Base-by-base conservation (phyloP, 2,113 vertebrate genomes). In the Myotis lucifugus region DNA sequence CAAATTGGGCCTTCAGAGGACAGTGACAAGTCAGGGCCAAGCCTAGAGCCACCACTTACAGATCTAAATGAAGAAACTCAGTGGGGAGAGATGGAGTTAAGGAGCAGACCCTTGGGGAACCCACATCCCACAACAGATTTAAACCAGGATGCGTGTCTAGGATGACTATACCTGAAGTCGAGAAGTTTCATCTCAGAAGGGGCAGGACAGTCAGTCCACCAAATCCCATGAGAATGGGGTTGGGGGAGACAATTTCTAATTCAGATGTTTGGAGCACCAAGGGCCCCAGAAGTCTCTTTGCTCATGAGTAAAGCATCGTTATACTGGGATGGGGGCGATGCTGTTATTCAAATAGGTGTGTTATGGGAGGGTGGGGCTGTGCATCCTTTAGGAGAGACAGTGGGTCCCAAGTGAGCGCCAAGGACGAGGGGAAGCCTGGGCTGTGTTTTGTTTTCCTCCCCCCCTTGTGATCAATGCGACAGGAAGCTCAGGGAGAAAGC, bases 401-500 rank as follows among this genome's bases (percentile, higher is more conserved):
- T 79, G 67, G 64, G 82, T 90, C 87, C 78, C 37, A 5, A 0
- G 83, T 77, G 96, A 93, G 93, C 52, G 88, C 72, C 5, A 15
- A 56, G 88, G 88, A 90, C 85, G 27, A 95, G 90, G 92, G 94
- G 88, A 93, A 70, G 90, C 82, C 3, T 21, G 66, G 29, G 69
- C 88, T 73, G 66, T 88, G 85, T 95, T 95, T 96, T 85, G 73
- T 95, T 97, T 96, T 82, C 72, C 69, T 93, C 94, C 88, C 88
- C 86, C 93, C 93, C 88, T 73, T 15, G 3, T 74, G 92, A 88
- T 94, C 93, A 70, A 14, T 52, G n/a, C 94, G 54, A 61, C 96
- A 97, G 97, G 98, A 98, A 97, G 95, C 85, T 54, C 9, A 27
- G 56, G 94, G 93, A 72, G 88, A 95, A 97, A 96, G 97, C 92